Percentiles rank a stretch among this genome's conserved stretches.
Evolutionary conservation across 2,888 invertebrate genomes (phyloP).

Genomic region (Cataglyphis rosenhaueri): DNA sequence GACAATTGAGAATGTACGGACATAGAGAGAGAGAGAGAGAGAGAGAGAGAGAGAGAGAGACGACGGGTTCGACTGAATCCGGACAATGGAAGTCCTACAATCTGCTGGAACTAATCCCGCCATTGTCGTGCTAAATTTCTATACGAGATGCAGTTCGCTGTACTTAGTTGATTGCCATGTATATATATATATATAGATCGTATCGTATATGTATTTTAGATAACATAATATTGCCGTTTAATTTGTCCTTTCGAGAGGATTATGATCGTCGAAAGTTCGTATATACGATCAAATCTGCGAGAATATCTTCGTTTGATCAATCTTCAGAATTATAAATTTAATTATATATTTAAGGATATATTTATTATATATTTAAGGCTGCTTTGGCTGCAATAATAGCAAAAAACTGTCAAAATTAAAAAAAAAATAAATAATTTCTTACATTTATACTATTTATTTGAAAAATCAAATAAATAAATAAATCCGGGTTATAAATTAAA

Average conservation of each 20-base stretch:
- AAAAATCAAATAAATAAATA: no score
- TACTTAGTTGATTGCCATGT: constrained; percentile 20
- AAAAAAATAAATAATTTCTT: no score
- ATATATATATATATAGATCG: background rate
- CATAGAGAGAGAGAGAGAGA: constrained; percentile 2
- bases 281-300: no score
- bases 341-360: no score
- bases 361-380: no score
- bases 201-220: constrained; percentile 10
- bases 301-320: no score
- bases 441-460: no score
- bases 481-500: no score
- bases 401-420: no score
- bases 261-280: background rate
- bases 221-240: constrained; percentile 15
- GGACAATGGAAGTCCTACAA: constrained; percentile 56
- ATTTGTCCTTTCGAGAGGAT: background rate
- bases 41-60: no score
- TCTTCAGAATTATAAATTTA: no score
- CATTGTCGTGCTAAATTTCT: constrained; percentile 65
- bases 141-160: constrained; percentile 45
- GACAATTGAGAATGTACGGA: constrained; percentile 31
- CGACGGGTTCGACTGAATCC: constrained; percentile 32
- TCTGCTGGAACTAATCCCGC: constrained; percentile 48
- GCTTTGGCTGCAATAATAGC: no score